phyloP scores from a whole-genome alignment of 35 echinoderm and acorn worm genomes.

The Lytechinus variegatus region DNA sequence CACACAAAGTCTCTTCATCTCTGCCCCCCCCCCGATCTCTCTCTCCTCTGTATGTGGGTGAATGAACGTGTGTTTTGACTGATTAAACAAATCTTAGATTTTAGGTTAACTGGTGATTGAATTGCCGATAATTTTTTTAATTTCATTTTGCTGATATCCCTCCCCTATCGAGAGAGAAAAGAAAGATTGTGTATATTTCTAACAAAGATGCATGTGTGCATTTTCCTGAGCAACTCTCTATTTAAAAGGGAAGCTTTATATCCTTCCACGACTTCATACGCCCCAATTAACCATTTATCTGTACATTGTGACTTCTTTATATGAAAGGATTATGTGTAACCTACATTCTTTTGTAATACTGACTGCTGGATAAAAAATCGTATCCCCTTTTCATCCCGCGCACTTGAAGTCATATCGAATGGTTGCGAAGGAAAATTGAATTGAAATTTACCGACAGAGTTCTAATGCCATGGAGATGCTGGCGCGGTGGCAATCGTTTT shows the following conservation, averaged over 20 bases:
- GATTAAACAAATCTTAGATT: too few species aligned
- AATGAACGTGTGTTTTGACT: too few species aligned
- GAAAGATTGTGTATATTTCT: too few species aligned
- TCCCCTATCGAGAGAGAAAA: too few species aligned
- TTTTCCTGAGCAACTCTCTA: background rate
- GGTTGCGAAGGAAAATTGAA: background rate
- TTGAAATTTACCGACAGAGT: background rate
- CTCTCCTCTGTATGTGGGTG: too few species aligned
- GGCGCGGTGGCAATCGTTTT: background rate
- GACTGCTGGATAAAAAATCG: background rate
- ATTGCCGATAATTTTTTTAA: background rate
- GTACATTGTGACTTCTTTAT: background rate
- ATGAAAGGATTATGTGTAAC: background rate
- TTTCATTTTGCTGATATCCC: background rate
- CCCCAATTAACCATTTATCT: background rate
- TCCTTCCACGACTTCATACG: background rate
- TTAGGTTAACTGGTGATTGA: too few species aligned
- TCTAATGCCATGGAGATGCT: background rate
- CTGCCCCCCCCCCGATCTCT: too few species aligned
- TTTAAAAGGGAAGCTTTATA: background rate
- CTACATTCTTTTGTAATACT: background rate
- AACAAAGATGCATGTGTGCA: background rate
- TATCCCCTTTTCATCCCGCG: background rate
- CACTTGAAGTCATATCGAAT: background rate
- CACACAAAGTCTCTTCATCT: too few species aligned